phyloP scores from a whole-genome alignment of 2,797 vertebrate genomes.

The Propithecus deckenii region DNA sequence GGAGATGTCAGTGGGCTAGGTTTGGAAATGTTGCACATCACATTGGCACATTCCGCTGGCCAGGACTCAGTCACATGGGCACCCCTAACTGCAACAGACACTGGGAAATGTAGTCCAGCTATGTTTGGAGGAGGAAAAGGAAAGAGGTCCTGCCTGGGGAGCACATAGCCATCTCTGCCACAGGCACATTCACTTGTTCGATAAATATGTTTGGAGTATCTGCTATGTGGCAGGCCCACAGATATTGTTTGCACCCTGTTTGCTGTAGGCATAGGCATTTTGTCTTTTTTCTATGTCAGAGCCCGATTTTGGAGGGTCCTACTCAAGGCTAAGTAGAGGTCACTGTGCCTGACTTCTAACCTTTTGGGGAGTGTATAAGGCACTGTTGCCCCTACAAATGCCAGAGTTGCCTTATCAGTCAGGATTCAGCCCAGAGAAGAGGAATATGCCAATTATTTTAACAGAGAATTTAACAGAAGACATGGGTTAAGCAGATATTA shows the following conservation, averaged over 20 bases:
- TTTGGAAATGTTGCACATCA: neutral
- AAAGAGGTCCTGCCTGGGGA: neutral
- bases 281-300: conserved; percentile 19
- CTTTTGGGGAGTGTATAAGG: neutral
- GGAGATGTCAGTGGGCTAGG: neutral
- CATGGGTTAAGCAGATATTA: neutral
- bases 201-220: neutral
- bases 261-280: neutral
- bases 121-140: neutral
- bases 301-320: conserved; percentile 8
- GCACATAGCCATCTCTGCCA: neutral
- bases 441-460: neutral
- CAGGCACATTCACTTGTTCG: neutral
- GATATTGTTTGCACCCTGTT: neutral
- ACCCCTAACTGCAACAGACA: neutral
- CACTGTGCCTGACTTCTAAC: neutral
- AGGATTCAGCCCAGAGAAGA: neutral
- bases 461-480: neutral
- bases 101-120: neutral
- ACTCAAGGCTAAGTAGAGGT: neutral
- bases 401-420: neutral
- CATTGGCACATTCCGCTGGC: neutral
- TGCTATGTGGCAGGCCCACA: neutral
- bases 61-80: neutral
- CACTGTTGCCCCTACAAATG: neutral